Conservation (phyloP, 2,113 vertebrate species). For the Aspiorhynchus laticeps region DNA sequence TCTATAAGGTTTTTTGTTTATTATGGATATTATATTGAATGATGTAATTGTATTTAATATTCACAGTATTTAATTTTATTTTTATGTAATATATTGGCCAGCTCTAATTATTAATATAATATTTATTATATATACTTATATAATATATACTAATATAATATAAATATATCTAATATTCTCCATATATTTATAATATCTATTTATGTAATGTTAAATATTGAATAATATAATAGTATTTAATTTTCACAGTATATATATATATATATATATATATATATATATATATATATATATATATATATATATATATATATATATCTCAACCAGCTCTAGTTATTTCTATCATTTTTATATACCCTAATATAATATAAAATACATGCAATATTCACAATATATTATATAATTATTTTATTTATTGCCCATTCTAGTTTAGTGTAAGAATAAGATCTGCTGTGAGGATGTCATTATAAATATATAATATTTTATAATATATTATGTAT, state of each 20-base stretch:
- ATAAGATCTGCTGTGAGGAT: constrained; percentile 5
- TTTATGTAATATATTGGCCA: no score
- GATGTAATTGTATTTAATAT: no score
- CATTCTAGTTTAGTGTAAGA: neutral
- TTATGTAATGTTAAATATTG: neutral
- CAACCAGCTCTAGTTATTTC: no score
- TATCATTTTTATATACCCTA: no score
- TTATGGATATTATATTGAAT: no score
- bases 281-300: no score
- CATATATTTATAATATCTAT: neutral
- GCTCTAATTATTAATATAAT: neutral
- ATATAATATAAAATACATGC: no score
- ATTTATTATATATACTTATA: neutral
- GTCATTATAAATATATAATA: constrained; percentile 52
- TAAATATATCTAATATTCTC: neutral
- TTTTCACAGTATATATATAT: no score
- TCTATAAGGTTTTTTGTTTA: no score
- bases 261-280: no score
- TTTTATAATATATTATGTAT: neutral
- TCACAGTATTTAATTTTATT: no score
- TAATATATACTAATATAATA: neutral
- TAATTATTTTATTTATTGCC: neutral
- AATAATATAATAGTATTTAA: neutral
- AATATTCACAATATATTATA: neutral
- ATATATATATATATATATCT: no score